Base-by-base conservation (phyloP, 2,797 vertebrate species). In the Amazona ochrocephala region DNA sequence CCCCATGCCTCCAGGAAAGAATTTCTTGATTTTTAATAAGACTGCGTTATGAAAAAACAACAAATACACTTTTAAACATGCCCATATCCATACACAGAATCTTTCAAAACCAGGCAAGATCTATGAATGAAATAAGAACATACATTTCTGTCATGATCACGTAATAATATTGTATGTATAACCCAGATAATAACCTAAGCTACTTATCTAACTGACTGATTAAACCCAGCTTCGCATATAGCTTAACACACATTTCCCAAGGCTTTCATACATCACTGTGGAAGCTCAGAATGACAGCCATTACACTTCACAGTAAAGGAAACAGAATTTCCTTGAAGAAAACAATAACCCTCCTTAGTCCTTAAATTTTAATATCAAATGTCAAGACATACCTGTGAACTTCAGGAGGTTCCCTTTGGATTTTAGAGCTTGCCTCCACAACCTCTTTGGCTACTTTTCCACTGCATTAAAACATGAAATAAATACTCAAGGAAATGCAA, bases 371-470 rank as follows among this genome's bases (percentile, higher is more conserved):
- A 87, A 39, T 62, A 41, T 5, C 44, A n/a, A 91, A 66, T 32
- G 22, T 44, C 22, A 81, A 78, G 51, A 83, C 94, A 97, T 96
- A 99, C 99, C 99, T 99, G 97, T 98, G 97, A 65, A 99, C 98
- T 95, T 98, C 98, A 10, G 99, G 99, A 39, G 99, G 99, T 50
- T 99, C 99, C 88, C 99, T 98, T 97, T 99, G 98, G 96, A 99
- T 99, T 97, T 99, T 99, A 67, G 99, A 99, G 96, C 99, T 99
- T 90, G 99, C 99, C 90, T 99, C 99, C 64, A 99, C 99, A 86
- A 99, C 99, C 95, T 99, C 99, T 98, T 99, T 99, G 91, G 99
- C 99, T 89, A 99, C 99, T 98, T 98, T 98, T 80, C 99, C 99
- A 74, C 99, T 99, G 89, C 67, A 90, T 97, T 87, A 94, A 90